Evolutionary conservation across 2,888 invertebrate genomes (phyloP), one percentile per base, ranked within the genome.

Genomic region (Athalia rosae): DNA sequence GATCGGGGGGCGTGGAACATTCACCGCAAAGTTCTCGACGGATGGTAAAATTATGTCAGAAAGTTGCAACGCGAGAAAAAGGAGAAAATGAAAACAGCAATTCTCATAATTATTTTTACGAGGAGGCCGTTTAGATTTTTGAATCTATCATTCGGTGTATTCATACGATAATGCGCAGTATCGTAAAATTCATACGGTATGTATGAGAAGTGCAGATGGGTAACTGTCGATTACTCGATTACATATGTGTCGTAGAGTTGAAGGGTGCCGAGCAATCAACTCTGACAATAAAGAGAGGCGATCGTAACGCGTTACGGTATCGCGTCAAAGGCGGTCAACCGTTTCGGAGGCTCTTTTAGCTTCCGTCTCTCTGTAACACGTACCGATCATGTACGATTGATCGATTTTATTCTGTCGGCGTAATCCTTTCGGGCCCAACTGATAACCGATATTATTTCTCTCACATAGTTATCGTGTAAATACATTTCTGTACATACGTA

Each of bases 391-490:
- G n/a, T 15, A 74, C 74, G 74, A 74, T 74, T 74, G 74, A 74
- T 74, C 61, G 74, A 74, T 74, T 59, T 62, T 74, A 74, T 74
- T 74, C 74, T 50, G 74, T 74, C 74, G 74, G 74, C 48, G 50
- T 74, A 74, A 74, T 74, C 74, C 74, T 73, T 74, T 15, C 9
- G 71, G 62, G 47, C 74, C 61, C 47, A 74, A 74, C 61, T 74
- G 74, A 74, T 74, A 74, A 59, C 50, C 48, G 13, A 28, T 74
- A 11, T 61, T 50, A 13, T 62, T 62, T 4, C 48, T 59, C 47
- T 28, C 2, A 28, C 28, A 28, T 2, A 28, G 28, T 28, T 28
- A 28, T 28, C 28, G 5, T 73, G 13, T 45, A 61, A 41, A 28
- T 69, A 9, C 41, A 53, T 41, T n/a, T 11, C 15, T 71, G 41